A percentile compares a stretch with the other conserved stretches of the same genome.
Conservation (phyloP, 2,888 invertebrate species). For the Syritta pipiens region DNA sequence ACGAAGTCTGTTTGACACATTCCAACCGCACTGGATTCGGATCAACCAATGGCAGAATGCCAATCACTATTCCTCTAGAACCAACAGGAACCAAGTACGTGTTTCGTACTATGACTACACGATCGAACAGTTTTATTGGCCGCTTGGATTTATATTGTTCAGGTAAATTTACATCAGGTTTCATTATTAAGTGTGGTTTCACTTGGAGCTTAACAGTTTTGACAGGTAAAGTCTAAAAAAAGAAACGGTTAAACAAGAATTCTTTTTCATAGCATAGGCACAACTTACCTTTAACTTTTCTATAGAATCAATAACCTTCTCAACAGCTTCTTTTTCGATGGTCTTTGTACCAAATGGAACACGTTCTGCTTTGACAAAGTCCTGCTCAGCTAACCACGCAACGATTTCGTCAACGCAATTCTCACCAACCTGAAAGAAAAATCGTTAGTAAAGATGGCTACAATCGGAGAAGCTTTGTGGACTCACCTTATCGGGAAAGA, state of each 20-base stretch:
- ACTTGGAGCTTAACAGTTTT: conserved; percentile 86
- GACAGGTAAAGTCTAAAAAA: conserved; percentile 72
- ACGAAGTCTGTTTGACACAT: conserved; percentile 81
- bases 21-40: conserved; percentile 79
- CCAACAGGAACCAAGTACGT: conserved; percentile 89
- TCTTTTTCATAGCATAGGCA: neutral
- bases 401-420: conserved; percentile 80
- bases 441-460: neutral
- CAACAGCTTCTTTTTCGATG: conserved; percentile 84
- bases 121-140: conserved; percentile 84
- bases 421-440: conserved; percentile 70
- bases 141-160: conserved; percentile 73
- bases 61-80: conserved; percentile 91
- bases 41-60: conserved; percentile 80
- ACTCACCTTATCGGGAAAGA: conserved; percentile 82
- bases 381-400: conserved; percentile 87
- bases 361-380: conserved; percentile 82
- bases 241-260: neutral
- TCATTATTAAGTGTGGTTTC: conserved; percentile 86
- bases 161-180: conserved; percentile 81
- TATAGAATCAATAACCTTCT: conserved; percentile 77
- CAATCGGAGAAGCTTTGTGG: neutral
- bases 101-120: conserved; percentile 89
- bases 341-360: conserved; percentile 86
- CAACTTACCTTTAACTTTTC: conserved; percentile 77